These are phyloP conservation scores for Leptodirus hochenwartii DNA, from an alignment of 2,888 invertebrate genomes.

Conservation along the genomic window DNA sequence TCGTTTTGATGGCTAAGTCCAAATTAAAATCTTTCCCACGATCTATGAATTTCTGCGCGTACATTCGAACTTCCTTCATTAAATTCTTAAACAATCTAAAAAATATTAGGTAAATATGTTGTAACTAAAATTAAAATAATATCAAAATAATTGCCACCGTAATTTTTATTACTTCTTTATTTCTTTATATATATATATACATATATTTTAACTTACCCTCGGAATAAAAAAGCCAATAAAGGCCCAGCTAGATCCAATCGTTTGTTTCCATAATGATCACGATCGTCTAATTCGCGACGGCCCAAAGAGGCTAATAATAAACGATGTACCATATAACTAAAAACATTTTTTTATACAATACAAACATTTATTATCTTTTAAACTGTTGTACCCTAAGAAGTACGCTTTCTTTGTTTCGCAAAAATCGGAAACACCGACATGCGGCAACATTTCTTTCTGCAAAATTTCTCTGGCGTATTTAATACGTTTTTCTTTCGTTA, in stretches of 20 bases:
- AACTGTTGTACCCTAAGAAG: constrained; percentile 78
- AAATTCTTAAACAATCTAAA: constrained; percentile 80
- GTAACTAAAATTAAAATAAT: constrained; percentile 6
- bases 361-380: too few relatives aligned
- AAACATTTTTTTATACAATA: constrained; percentile 7
- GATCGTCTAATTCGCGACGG: constrained; percentile 92
- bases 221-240: constrained; percentile 86
- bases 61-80: constrained; percentile 94
- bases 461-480: constrained; percentile 99
- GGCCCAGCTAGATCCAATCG: constrained; percentile 96
- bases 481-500: constrained; percentile 96
- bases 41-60: constrained; percentile 98
- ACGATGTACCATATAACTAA: constrained; percentile 93
- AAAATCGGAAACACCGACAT: constrained; percentile 97
- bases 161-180: too few relatives aligned
- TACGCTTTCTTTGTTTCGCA: constrained; percentile 99
- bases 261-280: constrained; percentile 99
- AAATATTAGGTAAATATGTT: constrained; percentile 12
- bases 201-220: constrained; percentile 39
- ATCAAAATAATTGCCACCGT: neutral
- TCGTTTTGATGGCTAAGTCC: constrained; percentile 90
- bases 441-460: constrained; percentile 99
- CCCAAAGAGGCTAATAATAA: constrained; percentile 84
- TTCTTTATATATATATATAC: constrained; percentile 1
- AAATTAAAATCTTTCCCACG: constrained; percentile 97